Base-by-base conservation (phyloP, 2,113 vertebrate genomes). In the Rhinogobius similis region DNA sequence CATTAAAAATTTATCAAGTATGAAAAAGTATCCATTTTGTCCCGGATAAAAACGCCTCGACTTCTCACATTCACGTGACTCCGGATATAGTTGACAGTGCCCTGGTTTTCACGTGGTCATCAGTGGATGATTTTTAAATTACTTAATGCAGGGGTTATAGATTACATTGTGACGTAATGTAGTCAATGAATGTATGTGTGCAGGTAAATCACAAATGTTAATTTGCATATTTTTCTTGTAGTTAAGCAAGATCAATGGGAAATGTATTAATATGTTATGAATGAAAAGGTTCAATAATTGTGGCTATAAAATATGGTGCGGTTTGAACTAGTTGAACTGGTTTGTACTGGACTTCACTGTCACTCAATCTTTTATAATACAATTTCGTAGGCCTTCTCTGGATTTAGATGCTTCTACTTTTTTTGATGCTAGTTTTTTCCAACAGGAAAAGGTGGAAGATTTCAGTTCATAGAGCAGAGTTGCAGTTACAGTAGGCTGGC, bases 1-100 rank as follows among this genome's bases (percentile, higher is more conserved):
- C 59, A 87, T 90, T 66, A 83, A 91, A 90, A 79, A 91, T 90
- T 69, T 59, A 91, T 83, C 62, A 29, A 24, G 44, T 56, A 32
- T 53, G 58, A 72, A 81, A 83, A 84, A 63, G 58, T 62, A 85
- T 87, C 75, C n/a, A 73, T 83, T 81, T 70, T 63, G 67, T 62
- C 8, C 24, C 23, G 48, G 76, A 77, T 76, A 85, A 68, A 83
- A 58, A 58, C 23, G 53, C 44, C 43, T 70, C 8, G 56, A 62
- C 59, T 27, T 67, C 52, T 74, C 58, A 62, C 70, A 38, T 53
- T 59, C 58, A 75, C 43, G 75, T 78, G n/a, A 63, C 20, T 18
- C 1, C 38, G 48, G 62, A 64, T 64, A 38, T 74, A 27, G 26
- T 24, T 3, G 26, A 23, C 41, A 39, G 6, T 39, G 55, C 41